A percentile compares a stretch with the other conserved stretches of the same genome.
phyloP scores from a whole-genome alignment of 2,113 vertebrate species.

The Phoxinus phoxinus region DNA sequence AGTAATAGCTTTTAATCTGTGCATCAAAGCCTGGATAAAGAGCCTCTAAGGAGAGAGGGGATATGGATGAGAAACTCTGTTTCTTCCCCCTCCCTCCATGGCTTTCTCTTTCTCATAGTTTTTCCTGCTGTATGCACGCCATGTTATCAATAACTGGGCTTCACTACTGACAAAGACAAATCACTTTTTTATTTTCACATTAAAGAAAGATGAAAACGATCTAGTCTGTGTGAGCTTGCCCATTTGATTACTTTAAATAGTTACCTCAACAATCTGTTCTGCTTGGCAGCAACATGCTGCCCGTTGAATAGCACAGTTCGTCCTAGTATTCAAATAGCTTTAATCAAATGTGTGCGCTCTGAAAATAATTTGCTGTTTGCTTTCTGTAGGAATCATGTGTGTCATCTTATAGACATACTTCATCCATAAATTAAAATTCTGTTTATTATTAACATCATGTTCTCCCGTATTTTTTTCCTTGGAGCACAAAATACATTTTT shows the following conservation, averaged over 20 bases:
- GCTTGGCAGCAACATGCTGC: conserved; percentile 14
- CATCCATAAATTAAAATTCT: background rate
- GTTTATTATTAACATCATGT: background rate
- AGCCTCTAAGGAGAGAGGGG: conserved; percentile 52
- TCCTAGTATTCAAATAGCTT: background rate
- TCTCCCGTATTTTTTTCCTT: background rate
- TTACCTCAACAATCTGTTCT: conserved; percentile 7
- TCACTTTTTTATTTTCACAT: conserved; percentile 41
- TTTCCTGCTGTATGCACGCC: background rate
- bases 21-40: conserved; percentile 62
- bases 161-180: conserved; percentile 31
- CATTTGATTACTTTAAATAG: conserved; percentile 15
- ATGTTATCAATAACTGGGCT: conserved; percentile 51
- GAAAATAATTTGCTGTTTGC: background rate
- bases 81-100: background rate
- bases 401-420: background rate
- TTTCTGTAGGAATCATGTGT: background rate
- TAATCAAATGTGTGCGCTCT: background rate
- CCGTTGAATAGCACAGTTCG: background rate
- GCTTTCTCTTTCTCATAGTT: background rate
- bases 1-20: conserved; percentile 70
- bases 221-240: conserved; percentile 1
- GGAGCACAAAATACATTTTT: background rate
- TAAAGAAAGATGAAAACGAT: background rate
- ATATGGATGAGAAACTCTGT: conserved; percentile 51